Percentiles rank a stretch among this genome's conserved stretches.
These are phyloP conservation scores for Balaeniceps rex DNA, from an alignment of 2,113 vertebrate species.

Conservation along the genomic window DNA sequence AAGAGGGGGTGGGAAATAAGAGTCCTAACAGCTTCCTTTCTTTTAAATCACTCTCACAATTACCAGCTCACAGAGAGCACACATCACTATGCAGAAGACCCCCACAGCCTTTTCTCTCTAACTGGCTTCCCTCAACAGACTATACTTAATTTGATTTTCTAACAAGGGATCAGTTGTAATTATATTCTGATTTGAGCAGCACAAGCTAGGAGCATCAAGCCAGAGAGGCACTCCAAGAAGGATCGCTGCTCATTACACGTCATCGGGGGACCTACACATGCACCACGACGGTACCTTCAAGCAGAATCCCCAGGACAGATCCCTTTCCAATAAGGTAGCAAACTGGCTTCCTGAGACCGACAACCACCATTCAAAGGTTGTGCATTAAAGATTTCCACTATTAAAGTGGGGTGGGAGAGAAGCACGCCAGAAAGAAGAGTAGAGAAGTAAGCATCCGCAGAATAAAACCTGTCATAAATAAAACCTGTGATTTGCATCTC, in stretches of 20 bases:
- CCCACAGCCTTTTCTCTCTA: not conserved
- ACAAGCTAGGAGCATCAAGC: not conserved
- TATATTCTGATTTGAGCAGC: not conserved
- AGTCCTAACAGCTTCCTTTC: not conserved
- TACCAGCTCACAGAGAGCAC: not conserved
- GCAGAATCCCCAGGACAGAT: not conserved
- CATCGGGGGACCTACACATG: rapidly evolving
- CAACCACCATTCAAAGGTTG: not conserved
- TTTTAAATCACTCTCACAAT: not conserved
- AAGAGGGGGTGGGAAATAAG: not conserved
- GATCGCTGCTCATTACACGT: not conserved
- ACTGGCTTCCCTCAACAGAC: not conserved
- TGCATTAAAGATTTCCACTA: not conserved
- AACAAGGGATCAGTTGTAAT: not conserved
- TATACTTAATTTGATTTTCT: not conserved
- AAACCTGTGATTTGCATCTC: not conserved
- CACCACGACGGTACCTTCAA: not conserved
- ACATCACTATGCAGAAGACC: not conserved
- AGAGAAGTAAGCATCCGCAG: not conserved
- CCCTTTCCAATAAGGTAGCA: not conserved
- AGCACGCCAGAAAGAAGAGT: not conserved
- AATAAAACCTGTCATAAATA: not conserved
- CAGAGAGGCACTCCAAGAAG: not conserved
- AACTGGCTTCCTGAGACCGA: not conserved
- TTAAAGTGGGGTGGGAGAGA: not conserved